Conservation (phyloP, 2,888 invertebrate species). For the Acheta domesticus region DNA sequence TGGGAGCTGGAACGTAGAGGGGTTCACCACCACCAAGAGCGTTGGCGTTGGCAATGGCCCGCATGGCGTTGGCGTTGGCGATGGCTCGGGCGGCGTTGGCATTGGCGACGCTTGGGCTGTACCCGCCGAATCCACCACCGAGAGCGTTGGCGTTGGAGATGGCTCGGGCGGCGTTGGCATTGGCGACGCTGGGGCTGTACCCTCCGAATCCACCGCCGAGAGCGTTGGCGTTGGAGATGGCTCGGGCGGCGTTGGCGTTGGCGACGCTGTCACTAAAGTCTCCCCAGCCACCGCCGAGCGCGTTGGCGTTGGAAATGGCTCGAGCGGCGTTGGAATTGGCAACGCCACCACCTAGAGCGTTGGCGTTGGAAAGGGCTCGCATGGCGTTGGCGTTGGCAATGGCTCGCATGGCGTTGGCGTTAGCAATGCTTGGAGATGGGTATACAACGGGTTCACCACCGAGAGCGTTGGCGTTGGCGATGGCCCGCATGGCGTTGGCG, state of each 20-base stretch:
- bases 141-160: not conserved
- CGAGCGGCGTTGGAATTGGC: not conserved
- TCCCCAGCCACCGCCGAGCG: not conserved
- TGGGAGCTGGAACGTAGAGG: not conserved
- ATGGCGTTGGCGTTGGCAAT: conserved; percentile 8
- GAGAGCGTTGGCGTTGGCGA: conserved; percentile 18
- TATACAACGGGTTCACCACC: not conserved
- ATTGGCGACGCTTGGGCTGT: not conserved
- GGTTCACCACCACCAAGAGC: too few relatives aligned
- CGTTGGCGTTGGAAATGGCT: conserved; percentile 18
- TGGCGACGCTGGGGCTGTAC: too few relatives aligned
- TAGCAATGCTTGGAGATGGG: not conserved
- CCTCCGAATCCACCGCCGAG: not conserved
- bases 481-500: not conserved
- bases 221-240: not conserved
- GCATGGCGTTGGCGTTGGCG: not conserved
- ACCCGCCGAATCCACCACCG: not conserved
- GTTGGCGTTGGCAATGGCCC: not conserved
- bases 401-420: conserved; percentile 18
- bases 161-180: not conserved
- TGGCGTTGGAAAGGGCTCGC: not conserved
- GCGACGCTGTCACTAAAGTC: not conserved
- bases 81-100: conserved; percentile 4
- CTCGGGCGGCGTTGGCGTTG: not conserved
- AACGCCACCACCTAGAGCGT: not conserved